phyloP scores from a whole-genome alignment of 2,113 vertebrate genomes.

The Cebus imitator region DNA sequence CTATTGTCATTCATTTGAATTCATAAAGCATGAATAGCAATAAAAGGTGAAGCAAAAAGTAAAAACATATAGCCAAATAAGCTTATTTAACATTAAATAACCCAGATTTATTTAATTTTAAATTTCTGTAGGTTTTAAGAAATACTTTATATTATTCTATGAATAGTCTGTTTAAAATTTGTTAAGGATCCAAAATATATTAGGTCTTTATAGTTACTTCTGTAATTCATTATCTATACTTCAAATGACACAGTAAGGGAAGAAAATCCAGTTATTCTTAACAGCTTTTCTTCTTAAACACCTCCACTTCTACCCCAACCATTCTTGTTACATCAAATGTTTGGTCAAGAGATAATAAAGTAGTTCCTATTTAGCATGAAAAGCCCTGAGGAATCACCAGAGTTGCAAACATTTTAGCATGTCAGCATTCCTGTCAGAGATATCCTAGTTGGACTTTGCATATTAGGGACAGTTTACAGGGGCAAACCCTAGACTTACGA shows the following conservation, averaged over 20 bases:
- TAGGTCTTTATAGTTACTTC: background rate
- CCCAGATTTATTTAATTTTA: slow-evolving; percentile 38
- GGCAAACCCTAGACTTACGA: background rate
- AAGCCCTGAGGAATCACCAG: background rate
- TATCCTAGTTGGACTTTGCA: background rate
- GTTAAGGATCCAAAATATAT: background rate
- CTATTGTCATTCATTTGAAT: background rate
- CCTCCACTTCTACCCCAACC: background rate
- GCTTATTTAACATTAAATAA: background rate
- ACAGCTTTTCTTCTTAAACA: background rate
- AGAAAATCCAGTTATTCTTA: slow-evolving; percentile 1
- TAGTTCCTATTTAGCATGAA: background rate
- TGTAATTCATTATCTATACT: background rate
- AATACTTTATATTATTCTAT: background rate
- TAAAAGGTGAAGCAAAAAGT: background rate
- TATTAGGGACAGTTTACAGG: background rate
- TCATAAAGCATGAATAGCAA: background rate
- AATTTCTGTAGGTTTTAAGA: slow-evolving; percentile 34
- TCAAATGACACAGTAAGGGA: background rate
- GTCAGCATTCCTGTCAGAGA: background rate
- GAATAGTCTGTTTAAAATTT: slow-evolving; percentile 19
- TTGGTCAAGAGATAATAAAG: background rate
- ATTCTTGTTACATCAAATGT: background rate
- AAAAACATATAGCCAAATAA: background rate
- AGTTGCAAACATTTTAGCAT: background rate